phyloP scores from a whole-genome alignment of 2,888 invertebrate species.

The Phoenoteleia sp. region DNA sequence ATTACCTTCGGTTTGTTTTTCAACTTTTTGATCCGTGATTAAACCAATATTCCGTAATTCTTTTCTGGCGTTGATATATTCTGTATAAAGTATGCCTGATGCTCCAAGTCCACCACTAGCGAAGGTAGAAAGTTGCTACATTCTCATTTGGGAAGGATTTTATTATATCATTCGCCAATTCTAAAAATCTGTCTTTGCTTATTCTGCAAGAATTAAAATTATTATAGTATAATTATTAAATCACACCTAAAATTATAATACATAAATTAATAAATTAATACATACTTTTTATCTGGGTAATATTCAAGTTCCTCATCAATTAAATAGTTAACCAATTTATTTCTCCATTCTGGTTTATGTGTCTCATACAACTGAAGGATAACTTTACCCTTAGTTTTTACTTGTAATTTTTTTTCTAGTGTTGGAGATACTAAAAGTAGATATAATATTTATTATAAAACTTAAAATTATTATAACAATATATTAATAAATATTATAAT shows the following conservation, averaged over 20 bases:
- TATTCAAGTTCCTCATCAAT: conserved; percentile 23
- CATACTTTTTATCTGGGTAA: conserved; percentile 6
- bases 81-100: no score
- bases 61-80: no score
- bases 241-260: not conserved
- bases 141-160: conserved; percentile 1
- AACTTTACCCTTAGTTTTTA: not conserved
- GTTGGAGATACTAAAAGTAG: no score
- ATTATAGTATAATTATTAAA: not conserved
- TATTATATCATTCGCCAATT: not conserved
- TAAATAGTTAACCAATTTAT: conserved; percentile 3
- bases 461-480: no score
- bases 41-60: no score
- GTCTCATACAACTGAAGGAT: not conserved
- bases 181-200: not conserved
- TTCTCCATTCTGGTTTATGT: conserved; percentile 2
- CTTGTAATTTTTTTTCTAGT: not conserved
- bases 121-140: not conserved
- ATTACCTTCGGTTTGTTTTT: no score
- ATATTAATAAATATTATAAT: not conserved
- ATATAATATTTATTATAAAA: no score
- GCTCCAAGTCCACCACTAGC: no score
- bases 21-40: no score
- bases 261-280: no score
- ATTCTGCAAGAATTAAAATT: not conserved